Evolutionary conservation across 2,888 invertebrate genomes (phyloP).

Genomic region (Acanthacorydalis orientalis): DNA sequence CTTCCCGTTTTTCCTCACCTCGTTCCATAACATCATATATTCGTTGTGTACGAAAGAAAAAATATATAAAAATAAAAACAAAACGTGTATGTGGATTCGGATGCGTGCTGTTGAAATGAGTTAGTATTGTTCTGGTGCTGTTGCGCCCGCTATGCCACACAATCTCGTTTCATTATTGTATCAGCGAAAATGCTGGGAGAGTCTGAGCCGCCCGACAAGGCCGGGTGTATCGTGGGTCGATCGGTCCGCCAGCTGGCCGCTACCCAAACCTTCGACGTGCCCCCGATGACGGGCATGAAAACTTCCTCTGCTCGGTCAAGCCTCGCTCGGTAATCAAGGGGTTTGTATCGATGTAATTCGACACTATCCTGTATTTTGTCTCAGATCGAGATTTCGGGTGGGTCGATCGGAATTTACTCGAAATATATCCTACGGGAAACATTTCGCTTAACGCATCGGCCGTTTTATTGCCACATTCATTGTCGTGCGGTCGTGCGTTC

Average conservation of each 20-base stretch:
- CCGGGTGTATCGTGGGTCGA: slow-evolving; percentile 4
- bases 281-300: slow-evolving; percentile 8
- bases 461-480: too few species aligned
- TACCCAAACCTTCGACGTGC: slow-evolving; percentile 4
- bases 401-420: neutral
- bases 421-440: too few species aligned
- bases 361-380: neutral
- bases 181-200: slow-evolving; percentile 8
- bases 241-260: slow-evolving; percentile 4
- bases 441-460: too few species aligned
- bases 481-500: too few species aligned
- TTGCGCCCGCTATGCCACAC: slow-evolving; percentile 6
- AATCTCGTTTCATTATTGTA: slow-evolving; percentile 10
- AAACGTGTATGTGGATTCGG: slow-evolving; percentile 10
- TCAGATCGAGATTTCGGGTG: neutral
- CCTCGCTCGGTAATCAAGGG: slow-evolving; percentile 3
- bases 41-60: too few species aligned
- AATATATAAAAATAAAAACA: too few species aligned
- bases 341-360: slow-evolving; percentile 5
- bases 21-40: too few species aligned
- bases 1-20: too few species aligned
- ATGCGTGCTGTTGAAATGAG: neutral
- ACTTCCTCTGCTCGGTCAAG: neutral
- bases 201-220: neutral
- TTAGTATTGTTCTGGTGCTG: slow-evolving; percentile 1